Evolutionary conservation across 2,888 invertebrate genomes (phyloP).

Genomic region (Apotomis turbidana): DNA sequence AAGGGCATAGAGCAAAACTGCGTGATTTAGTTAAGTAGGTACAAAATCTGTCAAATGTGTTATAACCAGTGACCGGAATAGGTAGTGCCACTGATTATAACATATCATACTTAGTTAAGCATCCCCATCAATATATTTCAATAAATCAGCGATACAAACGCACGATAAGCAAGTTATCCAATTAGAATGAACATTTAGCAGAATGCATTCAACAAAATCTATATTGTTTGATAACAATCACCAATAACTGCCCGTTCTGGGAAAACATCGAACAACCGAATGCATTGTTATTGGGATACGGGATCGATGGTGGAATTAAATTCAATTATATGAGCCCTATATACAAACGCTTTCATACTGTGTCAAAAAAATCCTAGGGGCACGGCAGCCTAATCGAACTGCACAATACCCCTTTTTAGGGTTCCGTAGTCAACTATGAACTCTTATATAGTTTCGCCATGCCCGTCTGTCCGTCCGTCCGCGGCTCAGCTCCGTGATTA

Average conservation of each 20-base stretch:
- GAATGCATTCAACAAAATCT: conserved; percentile 45
- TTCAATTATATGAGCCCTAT: conserved; percentile 16
- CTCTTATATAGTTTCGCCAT: too few relatives aligned
- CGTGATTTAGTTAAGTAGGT: too few relatives aligned
- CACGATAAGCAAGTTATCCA: conserved; percentile 54
- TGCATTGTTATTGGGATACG: conserved; percentile 8
- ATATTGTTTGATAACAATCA: not conserved
- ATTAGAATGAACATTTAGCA: conserved; percentile 51
- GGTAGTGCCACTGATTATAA: too few relatives aligned
- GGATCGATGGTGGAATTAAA: conserved; percentile 5
- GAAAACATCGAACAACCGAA: conserved; percentile 3
- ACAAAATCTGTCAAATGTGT: too few relatives aligned
- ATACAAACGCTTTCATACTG: not conserved
- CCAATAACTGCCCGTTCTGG: conserved; percentile 12
- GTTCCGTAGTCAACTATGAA: too few relatives aligned
- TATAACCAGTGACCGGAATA: too few relatives aligned
- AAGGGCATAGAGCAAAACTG: too few relatives aligned
- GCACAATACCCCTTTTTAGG: too few relatives aligned
- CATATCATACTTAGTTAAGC: not conserved
- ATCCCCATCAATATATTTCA: conserved; percentile 45
- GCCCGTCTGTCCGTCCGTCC: too few relatives aligned
- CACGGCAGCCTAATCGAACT: too few relatives aligned
- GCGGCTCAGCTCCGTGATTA: too few relatives aligned
- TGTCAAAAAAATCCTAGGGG: too few relatives aligned
- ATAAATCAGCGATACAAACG: conserved; percentile 51